Percentiles rank a stretch among this genome's conserved stretches.
Conservation (phyloP, 2,797 vertebrate genomes). For the Anas capensis region DNA sequence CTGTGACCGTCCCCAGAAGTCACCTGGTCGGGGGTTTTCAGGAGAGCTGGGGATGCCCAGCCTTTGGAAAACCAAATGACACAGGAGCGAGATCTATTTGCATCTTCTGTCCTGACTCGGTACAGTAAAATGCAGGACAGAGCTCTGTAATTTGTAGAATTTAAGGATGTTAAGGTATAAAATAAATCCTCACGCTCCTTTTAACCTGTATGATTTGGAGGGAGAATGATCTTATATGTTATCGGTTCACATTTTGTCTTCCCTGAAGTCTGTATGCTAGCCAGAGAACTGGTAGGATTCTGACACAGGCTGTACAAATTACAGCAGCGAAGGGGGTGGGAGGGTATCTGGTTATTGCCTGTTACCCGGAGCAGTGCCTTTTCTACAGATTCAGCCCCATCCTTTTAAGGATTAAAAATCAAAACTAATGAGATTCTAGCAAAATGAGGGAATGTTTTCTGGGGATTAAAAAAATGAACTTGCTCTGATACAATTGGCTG, state of each 20-base stretch:
- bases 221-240: neutral
- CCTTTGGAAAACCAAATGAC: neutral
- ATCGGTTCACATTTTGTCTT: neutral
- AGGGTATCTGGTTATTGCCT: neutral
- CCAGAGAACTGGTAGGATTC: neutral
- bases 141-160: neutral
- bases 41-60: neutral
- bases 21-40: neutral
- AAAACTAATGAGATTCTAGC: neutral
- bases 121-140: neutral
- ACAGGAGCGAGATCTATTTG: neutral
- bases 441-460: neutral
- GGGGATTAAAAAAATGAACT: neutral
- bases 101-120: neutral
- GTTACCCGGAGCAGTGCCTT: neutral
- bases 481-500: fast-evolving
- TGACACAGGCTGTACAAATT: neutral
- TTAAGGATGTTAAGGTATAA: neutral
- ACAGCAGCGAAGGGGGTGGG: neutral
- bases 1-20: neutral
- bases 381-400: neutral
- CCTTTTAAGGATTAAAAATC: neutral
- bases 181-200: neutral
- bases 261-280: neutral
- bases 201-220: neutral